phyloP scores from a whole-genome alignment of 2,113 vertebrate genomes.

The Cheilinus undulatus region DNA sequence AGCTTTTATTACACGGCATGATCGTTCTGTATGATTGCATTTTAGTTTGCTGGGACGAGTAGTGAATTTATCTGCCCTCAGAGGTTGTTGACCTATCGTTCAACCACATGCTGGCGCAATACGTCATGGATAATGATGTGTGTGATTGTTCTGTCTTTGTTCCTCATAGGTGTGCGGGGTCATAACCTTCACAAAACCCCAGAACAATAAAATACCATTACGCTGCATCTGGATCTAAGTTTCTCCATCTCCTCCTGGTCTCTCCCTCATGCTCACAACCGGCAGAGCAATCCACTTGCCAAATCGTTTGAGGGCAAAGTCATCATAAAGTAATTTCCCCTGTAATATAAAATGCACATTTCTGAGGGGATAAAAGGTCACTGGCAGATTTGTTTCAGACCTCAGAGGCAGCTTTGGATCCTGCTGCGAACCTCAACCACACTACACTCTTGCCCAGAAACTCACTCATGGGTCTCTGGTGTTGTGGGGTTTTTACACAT shows the following conservation, averaged over 20 bases:
- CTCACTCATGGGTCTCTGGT: neutral
- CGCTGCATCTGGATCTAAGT: slow-evolving; percentile 29
- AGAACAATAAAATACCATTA: slow-evolving; percentile 18
- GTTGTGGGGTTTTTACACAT: slow-evolving; percentile 20
- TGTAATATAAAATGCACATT: slow-evolving; percentile 50
- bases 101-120: slow-evolving; percentile 16
- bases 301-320: slow-evolving; percentile 51
- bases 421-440: slow-evolving; percentile 10
- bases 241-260: slow-evolving; percentile 2
- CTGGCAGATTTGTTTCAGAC: slow-evolving; percentile 42
- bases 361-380: slow-evolving; percentile 54
- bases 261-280: neutral
- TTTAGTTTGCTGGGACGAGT: neutral
- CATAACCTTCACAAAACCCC: slow-evolving; percentile 10
- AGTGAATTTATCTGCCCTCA: neutral
- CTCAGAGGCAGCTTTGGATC: slow-evolving; percentile 42
- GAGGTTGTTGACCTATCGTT: slow-evolving; percentile 51
- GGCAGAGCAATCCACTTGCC: neutral
- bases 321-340: slow-evolving; percentile 54
- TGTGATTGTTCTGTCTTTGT: slow-evolving; percentile 29
- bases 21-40: neutral
- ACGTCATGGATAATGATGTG: slow-evolving; percentile 24
- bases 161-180: slow-evolving; percentile 30
- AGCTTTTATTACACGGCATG: neutral
- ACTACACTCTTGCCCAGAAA: slow-evolving; percentile 33